Evolutionary conservation across 1,140 invertebrate genomes (phyloP), one percentile per base, ranked within the genome.

Genomic region (Temnothorax nylanderi): DNA sequence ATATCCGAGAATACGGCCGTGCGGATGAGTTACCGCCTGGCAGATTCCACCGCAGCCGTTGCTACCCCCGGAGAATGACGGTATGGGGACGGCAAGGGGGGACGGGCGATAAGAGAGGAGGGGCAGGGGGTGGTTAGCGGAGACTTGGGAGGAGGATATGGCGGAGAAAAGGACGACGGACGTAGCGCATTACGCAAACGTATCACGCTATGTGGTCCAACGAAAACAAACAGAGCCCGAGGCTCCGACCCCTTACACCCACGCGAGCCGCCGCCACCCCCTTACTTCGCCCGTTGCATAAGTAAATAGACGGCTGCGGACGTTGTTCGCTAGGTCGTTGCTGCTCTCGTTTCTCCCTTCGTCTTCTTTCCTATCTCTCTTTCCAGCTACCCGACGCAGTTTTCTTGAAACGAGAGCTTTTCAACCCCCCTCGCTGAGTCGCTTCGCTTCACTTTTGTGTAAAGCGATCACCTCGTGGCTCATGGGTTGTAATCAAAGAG

Each of bases 181-280:
- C 93, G 88, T 87, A 89, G 92, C 92, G 93, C 93, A 95, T 95
- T 95, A 95, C 94, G 94, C 94, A 95, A 95, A 95, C 94, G 94
- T 95, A 95, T 95, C 94, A 95, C 94, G 95, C 93, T 95, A 95
- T 95, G 94, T 95, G 94, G 94, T 94, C 94, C 94, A 95, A 95
- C 93, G 94, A 94, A 95, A 95, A 95, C 94, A 95, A 95, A 95
- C 94, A 95, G 93, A 93, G 93, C 87, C 88, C 85, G 88, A 89
- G 91, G 88, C 89, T 84, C 88, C 87, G 88, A 92, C 88, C 93
- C 92, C 92, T 93, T 91, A 90, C 90, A 89, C 89, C 89, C 92
- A 64, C 75, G 86, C 86, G 8, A 37, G 62, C n/a, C 90, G 54
- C n/a, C 56, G 82, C 75, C 69, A 76, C 62, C 90, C 90, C 32